phyloP scores from a whole-genome alignment of 2,888 invertebrate species.

The Ophion obscuratus region DNA sequence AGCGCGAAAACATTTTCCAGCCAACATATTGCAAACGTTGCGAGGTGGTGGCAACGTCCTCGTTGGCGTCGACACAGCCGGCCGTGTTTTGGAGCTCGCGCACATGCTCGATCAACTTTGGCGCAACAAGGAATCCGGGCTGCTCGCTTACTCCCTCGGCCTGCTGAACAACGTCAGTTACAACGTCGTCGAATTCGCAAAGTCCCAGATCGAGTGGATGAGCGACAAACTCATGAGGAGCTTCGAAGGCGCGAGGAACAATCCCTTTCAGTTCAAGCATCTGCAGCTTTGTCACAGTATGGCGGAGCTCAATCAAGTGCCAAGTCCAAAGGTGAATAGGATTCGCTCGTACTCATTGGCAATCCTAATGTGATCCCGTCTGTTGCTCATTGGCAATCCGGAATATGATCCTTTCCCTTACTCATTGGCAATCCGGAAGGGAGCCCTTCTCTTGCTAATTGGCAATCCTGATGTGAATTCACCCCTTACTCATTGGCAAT shows the following conservation, averaged over 20 bases:
- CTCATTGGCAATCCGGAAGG: too few species aligned
- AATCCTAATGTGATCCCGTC: background rate
- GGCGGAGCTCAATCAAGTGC: conserved; percentile 92
- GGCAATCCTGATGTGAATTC: too few species aligned
- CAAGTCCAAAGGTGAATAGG: conserved; percentile 90
- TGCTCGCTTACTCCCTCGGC: conserved; percentile 96
- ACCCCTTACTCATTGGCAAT: too few species aligned
- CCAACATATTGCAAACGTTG: conserved; percentile 96
- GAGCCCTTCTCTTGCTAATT: too few species aligned
- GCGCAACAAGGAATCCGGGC: conserved; percentile 97
- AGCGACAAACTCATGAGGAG: conserved; percentile 98
- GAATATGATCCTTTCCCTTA: too few species aligned
- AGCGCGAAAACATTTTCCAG: conserved; percentile 83
- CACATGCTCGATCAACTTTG: conserved; percentile 98
- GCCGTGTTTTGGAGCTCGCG: conserved; percentile 96
- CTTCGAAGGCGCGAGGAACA: conserved; percentile 95
- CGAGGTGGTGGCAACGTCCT: conserved; percentile 97
- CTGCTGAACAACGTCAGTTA: conserved; percentile 98
- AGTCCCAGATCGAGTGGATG: conserved; percentile 99
- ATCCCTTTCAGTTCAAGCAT: conserved; percentile 98
- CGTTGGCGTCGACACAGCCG: conserved; percentile 98
- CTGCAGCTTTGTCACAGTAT: conserved; percentile 97
- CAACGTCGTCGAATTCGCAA: conserved; percentile 99
- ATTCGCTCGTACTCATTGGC: background rate
- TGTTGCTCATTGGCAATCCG: too few species aligned